Evolutionary conservation across 2,113 vertebrate genomes (phyloP).

Genomic region (Macheiramphus alcinus): DNA sequence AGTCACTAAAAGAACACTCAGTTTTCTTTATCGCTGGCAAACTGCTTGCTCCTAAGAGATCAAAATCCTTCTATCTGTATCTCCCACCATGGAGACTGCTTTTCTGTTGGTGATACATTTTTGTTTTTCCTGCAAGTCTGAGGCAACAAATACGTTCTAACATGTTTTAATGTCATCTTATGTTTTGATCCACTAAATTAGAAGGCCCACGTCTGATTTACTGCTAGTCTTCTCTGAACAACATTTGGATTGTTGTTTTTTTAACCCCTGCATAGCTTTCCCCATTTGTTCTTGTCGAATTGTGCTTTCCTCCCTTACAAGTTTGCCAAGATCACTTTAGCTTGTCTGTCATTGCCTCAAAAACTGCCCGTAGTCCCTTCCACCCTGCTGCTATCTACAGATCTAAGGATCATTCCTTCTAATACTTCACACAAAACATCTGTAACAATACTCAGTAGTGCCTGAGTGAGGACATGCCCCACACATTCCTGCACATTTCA

Average conservation of each 20-base stretch:
- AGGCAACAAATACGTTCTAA: not conserved
- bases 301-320: not conserved
- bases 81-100: not conserved
- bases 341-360: not conserved
- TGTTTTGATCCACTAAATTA: not conserved
- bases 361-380: not conserved
- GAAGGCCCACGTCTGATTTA: not conserved
- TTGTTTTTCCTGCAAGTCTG: not conserved
- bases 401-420: not conserved
- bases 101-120: not conserved
- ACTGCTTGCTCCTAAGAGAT: not conserved
- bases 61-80: not conserved
- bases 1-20: not conserved
- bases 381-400: not conserved
- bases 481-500: not conserved
- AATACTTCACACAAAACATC: not conserved
- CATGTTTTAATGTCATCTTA: not conserved
- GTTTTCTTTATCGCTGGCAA: not conserved
- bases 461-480: not conserved
- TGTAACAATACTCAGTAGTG: not conserved
- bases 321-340: not conserved
- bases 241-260: not conserved
- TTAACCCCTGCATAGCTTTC: not conserved
- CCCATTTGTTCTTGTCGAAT: not conserved
- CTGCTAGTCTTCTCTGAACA: not conserved